phyloP scores from a whole-genome alignment of 2,797 vertebrate genomes.

The Halcyon badia region DNA sequence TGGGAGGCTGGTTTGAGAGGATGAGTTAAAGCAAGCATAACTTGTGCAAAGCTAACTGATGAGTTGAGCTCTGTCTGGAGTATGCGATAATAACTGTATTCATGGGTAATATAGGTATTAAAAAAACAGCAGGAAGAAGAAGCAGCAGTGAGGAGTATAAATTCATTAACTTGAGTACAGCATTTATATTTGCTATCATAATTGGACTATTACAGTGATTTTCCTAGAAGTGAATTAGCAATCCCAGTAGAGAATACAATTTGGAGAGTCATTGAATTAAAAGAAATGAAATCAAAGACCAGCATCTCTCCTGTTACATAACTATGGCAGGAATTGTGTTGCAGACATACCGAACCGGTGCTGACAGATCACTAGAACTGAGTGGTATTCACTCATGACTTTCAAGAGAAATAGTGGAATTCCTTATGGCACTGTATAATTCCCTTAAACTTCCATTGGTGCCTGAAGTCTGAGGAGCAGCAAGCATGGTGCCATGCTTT shows the following conservation, averaged over 20 bases:
- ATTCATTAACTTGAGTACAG: background rate
- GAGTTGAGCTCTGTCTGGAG: background rate
- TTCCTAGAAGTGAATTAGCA: background rate
- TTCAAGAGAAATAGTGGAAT: background rate
- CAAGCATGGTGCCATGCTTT: background rate
- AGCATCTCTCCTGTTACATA: background rate
- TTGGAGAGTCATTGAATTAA: constrained; percentile 29
- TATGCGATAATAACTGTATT: background rate
- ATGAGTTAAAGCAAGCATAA: background rate
- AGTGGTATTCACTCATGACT: background rate
- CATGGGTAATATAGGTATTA: background rate
- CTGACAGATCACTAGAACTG: background rate
- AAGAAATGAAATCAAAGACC: background rate
- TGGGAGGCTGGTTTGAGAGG: background rate
- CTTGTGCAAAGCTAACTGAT: background rate
- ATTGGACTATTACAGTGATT: background rate
- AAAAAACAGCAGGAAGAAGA: background rate
- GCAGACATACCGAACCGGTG: background rate
- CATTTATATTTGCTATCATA: background rate
- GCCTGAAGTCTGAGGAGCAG: background rate
- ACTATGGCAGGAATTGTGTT: background rate
- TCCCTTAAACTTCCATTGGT: background rate
- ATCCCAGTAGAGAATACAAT: background rate
- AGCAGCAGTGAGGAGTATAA: background rate
- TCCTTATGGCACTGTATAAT: background rate